phyloP scores from a whole-genome alignment of 1,140 invertebrate species.

The Agraylea sexmaculata region DNA sequence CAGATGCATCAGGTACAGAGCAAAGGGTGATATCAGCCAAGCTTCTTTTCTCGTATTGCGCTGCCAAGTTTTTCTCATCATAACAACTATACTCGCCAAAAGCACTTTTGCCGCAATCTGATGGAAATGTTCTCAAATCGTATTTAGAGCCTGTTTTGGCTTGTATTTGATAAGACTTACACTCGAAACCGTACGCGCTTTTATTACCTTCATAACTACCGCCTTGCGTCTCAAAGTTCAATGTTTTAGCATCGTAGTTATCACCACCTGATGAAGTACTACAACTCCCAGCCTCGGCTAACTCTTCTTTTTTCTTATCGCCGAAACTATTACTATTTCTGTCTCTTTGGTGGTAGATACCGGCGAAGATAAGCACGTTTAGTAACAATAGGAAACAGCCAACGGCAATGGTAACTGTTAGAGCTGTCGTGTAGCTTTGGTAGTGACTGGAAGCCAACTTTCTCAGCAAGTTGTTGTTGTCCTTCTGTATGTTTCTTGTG shows the following conservation, averaged over 20 bases:
- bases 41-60: constrained; percentile 33
- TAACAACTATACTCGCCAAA: constrained; percentile 53
- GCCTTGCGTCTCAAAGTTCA: constrained; percentile 47
- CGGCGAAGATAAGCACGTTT: constrained; percentile 88
- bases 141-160: constrained; percentile 34
- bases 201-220: constrained; percentile 39
- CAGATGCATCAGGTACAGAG: constrained; percentile 48
- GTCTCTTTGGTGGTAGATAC: constrained; percentile 84
- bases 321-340: constrained; percentile 40
- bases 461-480: constrained; percentile 55
- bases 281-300: constrained; percentile 56
- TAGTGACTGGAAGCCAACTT: constrained; percentile 68
- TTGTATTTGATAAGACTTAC: constrained; percentile 29
- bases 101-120: constrained; percentile 38
- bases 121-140: constrained; percentile 37
- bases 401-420: constrained; percentile 87
- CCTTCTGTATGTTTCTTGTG: constrained; percentile 27
- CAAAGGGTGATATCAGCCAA: constrained; percentile 44
- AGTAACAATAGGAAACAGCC: constrained; percentile 79
- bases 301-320: constrained; percentile 61
- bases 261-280: constrained; percentile 41
- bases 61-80: constrained; percentile 44
- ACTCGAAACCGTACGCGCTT: constrained; percentile 43
- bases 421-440: constrained; percentile 76
- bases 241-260: constrained; percentile 44